Evolutionary conservation across 2,888 invertebrate species (phyloP).

Genomic region (Andrena hattorfiana): DNA sequence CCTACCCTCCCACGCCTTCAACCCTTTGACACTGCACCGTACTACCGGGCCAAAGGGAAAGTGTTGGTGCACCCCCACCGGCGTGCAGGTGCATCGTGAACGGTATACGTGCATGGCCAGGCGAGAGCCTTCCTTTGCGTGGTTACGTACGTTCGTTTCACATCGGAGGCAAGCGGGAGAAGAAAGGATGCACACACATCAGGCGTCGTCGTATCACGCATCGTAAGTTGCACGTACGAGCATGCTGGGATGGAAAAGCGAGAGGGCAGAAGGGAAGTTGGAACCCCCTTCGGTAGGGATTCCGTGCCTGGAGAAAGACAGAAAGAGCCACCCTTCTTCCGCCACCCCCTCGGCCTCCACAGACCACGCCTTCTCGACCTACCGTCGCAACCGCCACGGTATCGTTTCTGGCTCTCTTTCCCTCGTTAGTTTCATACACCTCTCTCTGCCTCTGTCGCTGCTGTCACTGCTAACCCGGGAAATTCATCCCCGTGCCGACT

Average conservation of each 20-base stretch:
- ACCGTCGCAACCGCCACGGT: constrained; percentile 63
- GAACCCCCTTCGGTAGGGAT: constrained; percentile 66
- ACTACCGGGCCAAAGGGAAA: constrained; percentile 54
- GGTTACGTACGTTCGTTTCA: constrained; percentile 50
- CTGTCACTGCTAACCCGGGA: constrained; percentile 45
- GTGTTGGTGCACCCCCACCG: constrained; percentile 60
- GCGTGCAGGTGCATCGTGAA: constrained; percentile 53
- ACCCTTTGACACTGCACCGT: constrained; percentile 77
- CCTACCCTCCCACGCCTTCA: constrained; percentile 75
- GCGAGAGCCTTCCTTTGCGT: constrained; percentile 47
- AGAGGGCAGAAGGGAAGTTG: constrained; percentile 55
- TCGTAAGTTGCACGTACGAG: constrained; percentile 77
- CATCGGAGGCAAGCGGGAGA: constrained; percentile 34
- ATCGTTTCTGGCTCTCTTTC: constrained; percentile 40
- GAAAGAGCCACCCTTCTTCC: constrained; percentile 69
- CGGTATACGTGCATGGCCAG: constrained; percentile 26
- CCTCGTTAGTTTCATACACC: constrained; percentile 27
- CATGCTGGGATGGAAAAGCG: constrained; percentile 55
- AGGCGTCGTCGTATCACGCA: constrained; percentile 74
- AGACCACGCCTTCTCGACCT: constrained; percentile 76
- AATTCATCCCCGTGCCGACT: constrained; percentile 58
- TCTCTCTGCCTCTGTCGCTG: constrained; percentile 40
- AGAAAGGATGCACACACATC: constrained; percentile 71
- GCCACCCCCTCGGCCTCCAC: constrained; percentile 53
- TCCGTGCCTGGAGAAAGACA: constrained; percentile 56